Percentiles rank a stretch among this genome's conserved stretches.
Evolutionary conservation across 2,888 invertebrate genomes (phyloP).

Genomic region (Ryuthela nishihirai): DNA sequence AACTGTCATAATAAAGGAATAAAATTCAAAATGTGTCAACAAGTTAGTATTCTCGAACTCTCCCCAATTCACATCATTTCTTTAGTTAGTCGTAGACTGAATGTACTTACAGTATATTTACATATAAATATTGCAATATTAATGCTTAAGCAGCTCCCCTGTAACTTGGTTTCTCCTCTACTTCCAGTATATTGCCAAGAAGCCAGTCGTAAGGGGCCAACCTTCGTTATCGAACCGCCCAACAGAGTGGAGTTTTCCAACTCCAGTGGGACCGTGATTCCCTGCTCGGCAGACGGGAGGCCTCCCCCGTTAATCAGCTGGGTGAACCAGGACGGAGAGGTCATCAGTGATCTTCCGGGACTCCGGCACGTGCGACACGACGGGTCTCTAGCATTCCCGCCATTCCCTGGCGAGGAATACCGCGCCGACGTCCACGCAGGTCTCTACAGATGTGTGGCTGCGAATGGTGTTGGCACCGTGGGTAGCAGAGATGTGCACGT

Average conservation of each 20-base stretch:
- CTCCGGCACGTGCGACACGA: constrained; percentile 32
- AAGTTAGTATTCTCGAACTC: too few relatives aligned
- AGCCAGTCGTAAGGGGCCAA: too few relatives aligned
- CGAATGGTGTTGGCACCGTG: constrained; percentile 27
- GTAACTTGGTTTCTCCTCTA: too few relatives aligned
- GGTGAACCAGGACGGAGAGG: constrained; percentile 25
- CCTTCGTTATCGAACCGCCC: constrained; percentile 33
- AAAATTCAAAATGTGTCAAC: too few relatives aligned
- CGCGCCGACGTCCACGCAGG: constrained; percentile 33
- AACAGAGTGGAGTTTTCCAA: constrained; percentile 34
- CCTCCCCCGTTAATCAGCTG: constrained; percentile 28
- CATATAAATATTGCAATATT: too few relatives aligned
- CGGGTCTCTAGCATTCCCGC: constrained; percentile 31
- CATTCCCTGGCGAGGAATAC: constrained; percentile 33
- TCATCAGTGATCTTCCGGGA: constrained; percentile 19
- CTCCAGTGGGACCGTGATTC: constrained; percentile 33
- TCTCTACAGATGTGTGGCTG: constrained; percentile 21
- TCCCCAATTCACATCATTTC: too few relatives aligned
- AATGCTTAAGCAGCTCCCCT: too few relatives aligned
- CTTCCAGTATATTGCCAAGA: too few relatives aligned
- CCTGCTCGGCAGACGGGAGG: constrained; percentile 27
- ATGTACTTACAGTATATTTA: too few relatives aligned
- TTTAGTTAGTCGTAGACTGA: too few relatives aligned
- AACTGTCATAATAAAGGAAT: too few relatives aligned
- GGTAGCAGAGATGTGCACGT: constrained; percentile 27